These are phyloP conservation scores for Ceratosolen fusciceps DNA, from an alignment of 1,140 invertebrate species.

Conservation along the genomic window DNA sequence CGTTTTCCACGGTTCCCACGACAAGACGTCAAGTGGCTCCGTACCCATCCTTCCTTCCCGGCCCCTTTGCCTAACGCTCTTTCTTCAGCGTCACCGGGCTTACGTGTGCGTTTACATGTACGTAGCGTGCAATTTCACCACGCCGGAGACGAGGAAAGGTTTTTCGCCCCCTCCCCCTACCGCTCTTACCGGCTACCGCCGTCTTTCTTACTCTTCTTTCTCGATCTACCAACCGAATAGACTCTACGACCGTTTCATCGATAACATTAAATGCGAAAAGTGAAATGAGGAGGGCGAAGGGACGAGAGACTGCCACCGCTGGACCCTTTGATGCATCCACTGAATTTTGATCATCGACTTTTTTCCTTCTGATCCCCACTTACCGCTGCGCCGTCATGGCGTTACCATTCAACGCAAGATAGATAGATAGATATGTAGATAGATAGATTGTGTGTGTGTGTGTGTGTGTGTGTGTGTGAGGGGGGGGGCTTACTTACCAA, in stretches of 20 bases:
- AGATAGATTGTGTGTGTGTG: no score
- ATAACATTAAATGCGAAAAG: neutral
- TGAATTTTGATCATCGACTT: constrained; percentile 32
- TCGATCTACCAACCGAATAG: no score
- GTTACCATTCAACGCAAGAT: constrained; percentile 47
- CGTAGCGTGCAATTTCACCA: no score
- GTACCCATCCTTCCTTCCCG: constrained; percentile 48
- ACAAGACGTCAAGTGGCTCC: constrained; percentile 60
- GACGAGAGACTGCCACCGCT: neutral
- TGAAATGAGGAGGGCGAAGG: neutral
- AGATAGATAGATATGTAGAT: no score
- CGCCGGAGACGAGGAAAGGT: no score
- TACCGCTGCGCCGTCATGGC: neutral
- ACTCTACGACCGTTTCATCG: constrained; percentile 36
- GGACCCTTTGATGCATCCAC: constrained; percentile 31
- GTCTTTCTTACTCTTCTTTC: constrained; percentile 34
- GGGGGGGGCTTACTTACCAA: constrained; percentile 25
- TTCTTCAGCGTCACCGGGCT: neutral
- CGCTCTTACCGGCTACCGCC: constrained; percentile 3
- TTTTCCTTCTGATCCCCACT: constrained; percentile 33
- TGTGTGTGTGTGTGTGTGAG: no score
- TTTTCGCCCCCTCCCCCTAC: constrained; percentile 22
- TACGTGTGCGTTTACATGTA: neutral
- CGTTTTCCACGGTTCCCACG: constrained; percentile 71
- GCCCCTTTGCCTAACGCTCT: constrained; percentile 26